Evolutionary conservation across 2,797 vertebrate species (phyloP), one percentile per base, ranked within the genome.

Genomic region (Scleropages formosus): DNA sequence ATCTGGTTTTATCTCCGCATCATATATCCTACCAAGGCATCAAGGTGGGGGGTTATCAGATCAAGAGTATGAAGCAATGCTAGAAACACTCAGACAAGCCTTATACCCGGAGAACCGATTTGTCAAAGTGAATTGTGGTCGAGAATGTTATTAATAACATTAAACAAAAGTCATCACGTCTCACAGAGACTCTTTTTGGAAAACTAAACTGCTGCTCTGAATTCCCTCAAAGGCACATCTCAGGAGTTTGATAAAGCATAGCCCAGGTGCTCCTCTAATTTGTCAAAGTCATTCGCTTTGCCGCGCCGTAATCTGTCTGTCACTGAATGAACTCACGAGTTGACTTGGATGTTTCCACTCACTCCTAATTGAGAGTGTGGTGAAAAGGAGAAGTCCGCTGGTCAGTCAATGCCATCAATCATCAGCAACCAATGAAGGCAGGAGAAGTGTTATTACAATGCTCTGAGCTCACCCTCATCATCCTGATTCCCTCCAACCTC

Each of bases 231-330:
- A 91, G 93, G 91, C 87, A 84, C 86, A 89, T 92, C 88, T 88
- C 86, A 88, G 89, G 87, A 87, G 83, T 58, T 86, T 88, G 94
- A 96, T 95, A 94, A 92, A 95, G 96, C 89, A 84, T 86, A 78
- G 83, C 81, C 93, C 95, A 96, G 94, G 94, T 96, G 94, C 91
- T 89, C 85, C 86, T 87, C 87, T 84, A 88, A 93, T 92, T 91
- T 94, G 93, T 93, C 94, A 93, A 93, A 93, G 90, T 92, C 92
- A 90, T 95, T 94, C 93, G 92, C 93, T 94, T 92, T 88, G 83
- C 84, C 86, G 87, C 88, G 89, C 90, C 93, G 90, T 92, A 86
- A 85, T 86, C 87, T 90, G 88, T 87, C 86, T 89, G 90, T 89
- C 86, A 89, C 82, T 88, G 87, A 87, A 75, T 81, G 53, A 72